Conservation (phyloP, 53 echinoderm and acorn worm species). For the Arbacia lixula region DNA sequence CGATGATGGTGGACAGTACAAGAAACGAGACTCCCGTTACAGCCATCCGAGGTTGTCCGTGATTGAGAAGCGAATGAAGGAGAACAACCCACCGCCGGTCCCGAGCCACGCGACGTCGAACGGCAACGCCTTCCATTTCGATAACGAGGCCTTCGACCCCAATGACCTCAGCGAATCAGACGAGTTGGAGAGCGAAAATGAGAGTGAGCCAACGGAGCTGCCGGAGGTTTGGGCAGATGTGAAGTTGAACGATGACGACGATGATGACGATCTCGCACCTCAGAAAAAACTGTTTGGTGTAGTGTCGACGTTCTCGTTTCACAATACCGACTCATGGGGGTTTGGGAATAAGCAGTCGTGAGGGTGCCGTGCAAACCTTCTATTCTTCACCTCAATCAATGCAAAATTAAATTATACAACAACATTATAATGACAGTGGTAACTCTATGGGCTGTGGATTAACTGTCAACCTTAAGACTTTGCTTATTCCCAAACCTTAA, state of each 20-base stretch:
- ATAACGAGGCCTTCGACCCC: conserved; percentile 34
- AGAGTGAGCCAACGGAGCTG: background rate
- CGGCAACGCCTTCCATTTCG: conserved; percentile 13
- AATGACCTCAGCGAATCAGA: conserved; percentile 46
- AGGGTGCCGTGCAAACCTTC: background rate
- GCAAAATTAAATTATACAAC: no score
- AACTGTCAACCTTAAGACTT: no score
- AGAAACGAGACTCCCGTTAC: conserved; percentile 29
- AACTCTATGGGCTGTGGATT: no score
- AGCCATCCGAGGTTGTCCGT: conserved; percentile 14
- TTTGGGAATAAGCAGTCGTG: conserved; percentile 29
- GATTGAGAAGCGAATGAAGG: conserved; percentile 36
- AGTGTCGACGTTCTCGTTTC: conserved; percentile 41
- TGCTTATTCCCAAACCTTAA: no score
- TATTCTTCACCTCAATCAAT: no score
- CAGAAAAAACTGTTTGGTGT: conserved; percentile 33
- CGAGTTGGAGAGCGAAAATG: conserved; percentile 34
- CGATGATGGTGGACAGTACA: background rate
- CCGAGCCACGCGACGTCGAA: conserved; percentile 6
- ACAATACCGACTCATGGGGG: conserved; percentile 31
- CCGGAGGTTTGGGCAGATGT: conserved; percentile 35
- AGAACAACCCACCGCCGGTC: conserved; percentile 19
- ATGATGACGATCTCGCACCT: conserved; percentile 14
- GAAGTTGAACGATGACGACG: conserved; percentile 37
- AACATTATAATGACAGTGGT: no score